A percentile compares a stretch with the other conserved stretches of the same genome.
phyloP scores from a whole-genome alignment of 1,140 invertebrate species.

The Leptinotarsa defecta region DNA sequence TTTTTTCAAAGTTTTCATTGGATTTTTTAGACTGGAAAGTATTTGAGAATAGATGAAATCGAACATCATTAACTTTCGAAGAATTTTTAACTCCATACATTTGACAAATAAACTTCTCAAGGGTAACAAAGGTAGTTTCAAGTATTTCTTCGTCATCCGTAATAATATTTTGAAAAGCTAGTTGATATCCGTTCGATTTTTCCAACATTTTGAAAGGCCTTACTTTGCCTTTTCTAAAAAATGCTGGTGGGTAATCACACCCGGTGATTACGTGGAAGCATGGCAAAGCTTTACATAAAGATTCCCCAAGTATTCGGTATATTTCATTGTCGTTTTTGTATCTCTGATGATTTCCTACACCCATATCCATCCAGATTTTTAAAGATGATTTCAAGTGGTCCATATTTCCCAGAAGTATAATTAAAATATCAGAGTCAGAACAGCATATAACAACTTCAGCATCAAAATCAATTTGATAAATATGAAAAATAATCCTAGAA shows the following conservation, averaged over 20 bases:
- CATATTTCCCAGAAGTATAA: conserved; percentile 23
- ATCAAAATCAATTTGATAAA: conserved; percentile 36
- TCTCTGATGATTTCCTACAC: conserved; percentile 21
- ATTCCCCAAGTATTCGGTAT: conserved; percentile 40
- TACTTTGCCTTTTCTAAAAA: conserved; percentile 25
- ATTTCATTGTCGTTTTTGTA: conserved; percentile 33
- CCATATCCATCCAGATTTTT: conserved; percentile 10
- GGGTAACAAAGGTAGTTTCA: conserved; percentile 13
- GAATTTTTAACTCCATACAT: conserved; percentile 27
- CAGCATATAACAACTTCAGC: conserved; percentile 35
- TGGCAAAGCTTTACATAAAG: conserved; percentile 8
- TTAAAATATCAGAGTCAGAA: conserved; percentile 20
- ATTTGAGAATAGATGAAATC: conserved; percentile 27
- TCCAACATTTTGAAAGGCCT: conserved; percentile 12
- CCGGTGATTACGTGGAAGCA: conserved; percentile 1
- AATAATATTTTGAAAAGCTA: not conserved
- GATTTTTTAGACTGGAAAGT: conserved; percentile 21
- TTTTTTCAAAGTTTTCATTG: conserved; percentile 20
- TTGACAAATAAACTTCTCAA: conserved; percentile 31
- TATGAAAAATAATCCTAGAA: conserved; percentile 42
- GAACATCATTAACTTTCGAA: conserved; percentile 19
- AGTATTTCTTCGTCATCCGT: conserved; percentile 7
- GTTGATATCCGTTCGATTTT: not conserved
- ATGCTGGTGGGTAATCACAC: conserved; percentile 15
- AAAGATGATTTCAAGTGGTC: conserved; percentile 10